A percentile compares a stretch with the other conserved stretches of the same genome.
phyloP scores from a whole-genome alignment of 1,140 invertebrate genomes.

The Aethina tumida region DNA sequence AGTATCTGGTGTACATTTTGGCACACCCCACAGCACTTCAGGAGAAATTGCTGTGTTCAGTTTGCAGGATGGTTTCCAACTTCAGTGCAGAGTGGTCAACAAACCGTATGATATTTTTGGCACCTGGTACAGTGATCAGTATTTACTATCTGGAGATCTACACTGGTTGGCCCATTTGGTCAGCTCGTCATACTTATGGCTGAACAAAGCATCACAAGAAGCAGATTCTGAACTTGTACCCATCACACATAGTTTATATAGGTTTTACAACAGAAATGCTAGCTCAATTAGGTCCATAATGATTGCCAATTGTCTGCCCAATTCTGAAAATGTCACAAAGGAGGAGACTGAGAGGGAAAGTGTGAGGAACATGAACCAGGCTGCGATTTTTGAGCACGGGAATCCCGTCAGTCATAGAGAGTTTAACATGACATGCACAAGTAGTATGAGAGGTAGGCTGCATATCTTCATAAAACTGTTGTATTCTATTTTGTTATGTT shows the following conservation, averaged over 20 bases:
- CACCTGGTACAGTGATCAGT: constrained; percentile 78
- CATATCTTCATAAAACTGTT: background rate
- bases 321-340: constrained; percentile 30
- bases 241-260: constrained; percentile 67
- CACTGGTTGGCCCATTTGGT: constrained; percentile 71
- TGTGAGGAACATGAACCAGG: constrained; percentile 15
- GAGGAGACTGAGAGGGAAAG: constrained; percentile 28
- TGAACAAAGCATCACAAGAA: constrained; percentile 78
- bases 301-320: constrained; percentile 56
- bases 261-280: constrained; percentile 75
- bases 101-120: constrained; percentile 87
- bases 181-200: constrained; percentile 69
- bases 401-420: constrained; percentile 46
- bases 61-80: constrained; percentile 56
- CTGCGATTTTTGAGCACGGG: constrained; percentile 34
- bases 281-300: constrained; percentile 68
- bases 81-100: constrained; percentile 73
- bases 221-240: constrained; percentile 71
- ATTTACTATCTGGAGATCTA: constrained; percentile 71
- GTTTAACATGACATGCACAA: constrained; percentile 24
- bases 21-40: constrained; percentile 63
- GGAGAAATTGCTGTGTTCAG: constrained; percentile 85
- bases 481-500: background rate
- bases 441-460: constrained; percentile 13
- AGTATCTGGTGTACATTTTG: constrained; percentile 82